phyloP scores from a whole-genome alignment of 92 coral and sea anemone genomes.

The Epizoanthus stellaris region DNA sequence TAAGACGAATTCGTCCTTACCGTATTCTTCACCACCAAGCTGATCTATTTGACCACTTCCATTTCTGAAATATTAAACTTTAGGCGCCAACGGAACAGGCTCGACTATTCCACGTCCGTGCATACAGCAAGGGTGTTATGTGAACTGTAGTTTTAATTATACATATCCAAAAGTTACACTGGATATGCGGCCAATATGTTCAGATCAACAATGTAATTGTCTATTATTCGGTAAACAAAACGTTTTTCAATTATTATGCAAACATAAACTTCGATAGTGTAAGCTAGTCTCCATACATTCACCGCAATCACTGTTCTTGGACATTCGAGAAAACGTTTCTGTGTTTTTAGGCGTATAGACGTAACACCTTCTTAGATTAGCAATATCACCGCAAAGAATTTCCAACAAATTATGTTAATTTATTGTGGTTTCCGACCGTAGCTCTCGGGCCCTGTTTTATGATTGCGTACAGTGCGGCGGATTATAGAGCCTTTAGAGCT shows the following conservation, averaged over 20 bases:
- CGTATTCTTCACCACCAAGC: no score
- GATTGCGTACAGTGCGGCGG: no score
- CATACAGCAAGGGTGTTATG: background rate
- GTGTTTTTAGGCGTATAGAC: no score
- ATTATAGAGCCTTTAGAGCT: no score
- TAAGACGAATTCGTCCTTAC: no score
- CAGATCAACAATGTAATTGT: background rate
- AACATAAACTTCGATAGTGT: background rate
- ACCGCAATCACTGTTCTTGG: background rate
- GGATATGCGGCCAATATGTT: constrained; percentile 5
- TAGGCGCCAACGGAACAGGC: background rate
- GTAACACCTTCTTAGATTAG: no score
- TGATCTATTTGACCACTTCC: no score
- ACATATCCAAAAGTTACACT: constrained; percentile 16
- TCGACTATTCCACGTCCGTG: background rate
- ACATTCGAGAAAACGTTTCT: background rate
- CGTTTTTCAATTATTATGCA: background rate
- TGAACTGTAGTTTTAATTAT: constrained; percentile 5
- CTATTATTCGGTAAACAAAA: background rate
- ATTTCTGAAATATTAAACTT: background rate
- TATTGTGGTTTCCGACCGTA: no score
- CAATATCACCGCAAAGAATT: no score
- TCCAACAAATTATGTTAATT: no score
- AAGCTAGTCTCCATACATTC: background rate
- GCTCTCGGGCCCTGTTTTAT: no score